Evolutionary conservation across 2,888 invertebrate genomes (phyloP).

Genomic region (Leptinotarsa rubiginosa): DNA sequence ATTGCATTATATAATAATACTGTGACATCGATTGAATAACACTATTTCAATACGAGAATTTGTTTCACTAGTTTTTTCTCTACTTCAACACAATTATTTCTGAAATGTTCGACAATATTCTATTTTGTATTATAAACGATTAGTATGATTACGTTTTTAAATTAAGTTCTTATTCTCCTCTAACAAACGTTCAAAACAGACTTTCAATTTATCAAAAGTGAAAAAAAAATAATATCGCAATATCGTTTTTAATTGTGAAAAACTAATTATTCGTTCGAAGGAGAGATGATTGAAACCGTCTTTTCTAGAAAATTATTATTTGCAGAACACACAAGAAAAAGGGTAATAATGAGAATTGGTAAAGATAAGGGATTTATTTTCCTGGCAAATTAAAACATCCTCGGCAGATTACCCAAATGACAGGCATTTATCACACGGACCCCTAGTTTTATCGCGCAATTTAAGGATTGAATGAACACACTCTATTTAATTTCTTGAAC

Average conservation of each 20-base stretch:
- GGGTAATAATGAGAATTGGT: constrained; percentile 27
- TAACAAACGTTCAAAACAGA: no score
- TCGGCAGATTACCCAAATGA: constrained; percentile 58
- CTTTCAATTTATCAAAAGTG: background rate
- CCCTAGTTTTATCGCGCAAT: constrained; percentile 54
- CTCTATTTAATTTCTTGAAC: constrained; percentile 56
- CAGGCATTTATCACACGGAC: constrained; percentile 56
- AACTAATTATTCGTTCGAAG: background rate
- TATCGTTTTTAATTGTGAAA: background rate
- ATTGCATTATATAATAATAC: no score
- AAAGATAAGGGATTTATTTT: constrained; percentile 53
- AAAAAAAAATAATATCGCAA: background rate
- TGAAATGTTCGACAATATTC: no score
- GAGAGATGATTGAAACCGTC: background rate
- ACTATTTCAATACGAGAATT: no score
- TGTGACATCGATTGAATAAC: no score
- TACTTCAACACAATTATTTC: no score
- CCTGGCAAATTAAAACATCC: constrained; percentile 57
- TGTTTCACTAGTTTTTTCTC: no score
- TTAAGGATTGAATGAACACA: constrained; percentile 53
- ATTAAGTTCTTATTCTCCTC: no score
- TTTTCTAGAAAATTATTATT: background rate
- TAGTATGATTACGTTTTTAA: no score
- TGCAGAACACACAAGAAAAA: constrained; percentile 7
- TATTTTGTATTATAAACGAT: no score